A percentile compares a stretch with the other conserved stretches of the same genome.
Conservation (phyloP, 2,797 vertebrate species). For the Ctenopoma kingsleyae region DNA sequence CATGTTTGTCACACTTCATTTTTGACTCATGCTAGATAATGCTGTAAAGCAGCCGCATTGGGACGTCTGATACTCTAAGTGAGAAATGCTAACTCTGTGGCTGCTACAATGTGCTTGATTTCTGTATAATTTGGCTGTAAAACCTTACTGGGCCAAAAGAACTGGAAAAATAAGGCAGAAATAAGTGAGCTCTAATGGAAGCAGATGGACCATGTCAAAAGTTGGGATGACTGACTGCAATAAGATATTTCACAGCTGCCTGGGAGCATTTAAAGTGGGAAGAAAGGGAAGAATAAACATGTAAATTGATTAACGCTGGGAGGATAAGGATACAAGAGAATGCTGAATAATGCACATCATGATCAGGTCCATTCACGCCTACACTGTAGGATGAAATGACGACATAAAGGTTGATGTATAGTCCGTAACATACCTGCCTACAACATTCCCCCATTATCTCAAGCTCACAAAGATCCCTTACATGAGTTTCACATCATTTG, state of each 20-base stretch:
- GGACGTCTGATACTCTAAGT: conserved; percentile 28
- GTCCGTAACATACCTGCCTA: neutral
- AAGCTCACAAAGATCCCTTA: conserved; percentile 12
- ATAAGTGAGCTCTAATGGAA: conserved; percentile 43
- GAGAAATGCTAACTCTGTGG: conserved; percentile 36
- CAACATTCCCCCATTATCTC: conserved; percentile 5
- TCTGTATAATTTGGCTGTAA: conserved; percentile 50
- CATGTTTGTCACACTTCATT: conserved; percentile 31
- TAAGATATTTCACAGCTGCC: conserved; percentile 59
- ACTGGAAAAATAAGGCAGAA: conserved; percentile 45
- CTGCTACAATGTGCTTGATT: conserved; percentile 21
- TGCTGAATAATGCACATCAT: neutral
- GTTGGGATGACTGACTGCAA: conserved; percentile 25
- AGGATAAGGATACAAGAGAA: neutral
- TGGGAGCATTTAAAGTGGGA: conserved; percentile 29
- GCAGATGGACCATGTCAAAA: conserved; percentile 53
- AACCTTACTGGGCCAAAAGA: conserved; percentile 35
- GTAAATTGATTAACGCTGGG: conserved; percentile 6
- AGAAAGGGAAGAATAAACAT: conserved; percentile 25
- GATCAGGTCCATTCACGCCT: neutral
- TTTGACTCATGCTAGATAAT: conserved; percentile 10
- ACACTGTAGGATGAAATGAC: neutral
- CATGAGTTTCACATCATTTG: conserved; percentile 42
- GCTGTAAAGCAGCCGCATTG: conserved; percentile 31
- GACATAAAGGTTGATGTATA: conserved; percentile 7